Conservation (phyloP, 2,888 invertebrate species). For the Caenorhabditis sp. region DNA sequence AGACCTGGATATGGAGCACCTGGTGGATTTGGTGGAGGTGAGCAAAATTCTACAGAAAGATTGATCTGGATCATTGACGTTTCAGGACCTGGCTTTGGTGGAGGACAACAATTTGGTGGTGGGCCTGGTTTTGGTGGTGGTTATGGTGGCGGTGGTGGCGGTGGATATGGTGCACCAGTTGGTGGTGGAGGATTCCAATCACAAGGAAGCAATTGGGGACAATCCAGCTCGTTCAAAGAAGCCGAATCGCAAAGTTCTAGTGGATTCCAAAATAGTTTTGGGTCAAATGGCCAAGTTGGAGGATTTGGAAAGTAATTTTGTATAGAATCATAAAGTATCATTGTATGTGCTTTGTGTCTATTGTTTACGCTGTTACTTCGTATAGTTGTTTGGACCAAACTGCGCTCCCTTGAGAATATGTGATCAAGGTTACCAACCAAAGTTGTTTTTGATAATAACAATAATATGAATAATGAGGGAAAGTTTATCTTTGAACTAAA, state of each 20-base stretch:
- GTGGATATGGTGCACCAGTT: too few relatives aligned
- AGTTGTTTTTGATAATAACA: too few relatives aligned
- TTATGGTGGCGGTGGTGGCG: background rate
- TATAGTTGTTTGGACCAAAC: too few relatives aligned
- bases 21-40: background rate
- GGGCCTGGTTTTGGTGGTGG: background rate
- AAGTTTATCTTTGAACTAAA: too few relatives aligned
- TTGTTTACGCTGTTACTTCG: too few relatives aligned
- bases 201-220: background rate
- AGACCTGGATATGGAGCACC: background rate
- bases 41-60: background rate
- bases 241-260: background rate
- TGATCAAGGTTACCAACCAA: too few relatives aligned
- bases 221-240: background rate
- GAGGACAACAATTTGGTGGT: background rate
- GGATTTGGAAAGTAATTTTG: background rate
- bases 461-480: too few relatives aligned
- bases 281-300: background rate
- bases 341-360: too few relatives aligned
- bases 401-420: too few relatives aligned
- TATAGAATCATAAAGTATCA: too few relatives aligned
- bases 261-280: background rate
- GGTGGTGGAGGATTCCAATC: background rate
- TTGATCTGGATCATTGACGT: too few relatives aligned
- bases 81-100: background rate